Evolutionary conservation across 2,113 vertebrate species (phyloP), one percentile per base, ranked within the genome.

Genomic region (Bos indicus): DNA sequence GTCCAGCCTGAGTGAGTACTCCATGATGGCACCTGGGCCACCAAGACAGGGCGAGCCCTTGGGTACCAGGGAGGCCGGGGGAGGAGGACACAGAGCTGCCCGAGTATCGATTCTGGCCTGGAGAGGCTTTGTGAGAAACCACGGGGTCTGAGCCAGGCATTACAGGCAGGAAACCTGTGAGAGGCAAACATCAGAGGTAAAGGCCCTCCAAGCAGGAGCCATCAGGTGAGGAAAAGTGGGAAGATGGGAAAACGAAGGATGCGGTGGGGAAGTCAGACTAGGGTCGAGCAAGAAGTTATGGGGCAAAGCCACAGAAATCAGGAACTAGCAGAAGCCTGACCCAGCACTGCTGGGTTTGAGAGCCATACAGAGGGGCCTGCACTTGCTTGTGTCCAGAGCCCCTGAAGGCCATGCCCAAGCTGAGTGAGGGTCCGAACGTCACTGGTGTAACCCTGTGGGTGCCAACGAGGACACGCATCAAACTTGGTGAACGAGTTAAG

Each of bases 351-450:
- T 13, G 7, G 78, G 71, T 13, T 19, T 23, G 19, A 67, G 6
- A 23, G 25, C 33, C 51, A 80, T 15, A 6, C 17, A 13, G 2
- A 56, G 28, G 46, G 54, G 48, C 30, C 11, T 1, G 21, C 6
- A 12, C 59, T 21, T 43, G 33, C 64, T 48, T 5, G 3, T 8
- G 74, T 4, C 3, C 5, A 1, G 30, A 67, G 30, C 15, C 25
- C n/a, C 81, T 1, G 3, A 6, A 46, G 57, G n/a, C 71, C 4
- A 6, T 0, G 2, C 23, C 80, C 19, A 1, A 56, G 40, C 33
- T 5, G 62, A 2, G 6, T 6, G 10, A 2, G 21, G 6, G 28
- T 28, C 2, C 1, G 3, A 30, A 0, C 52, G 1, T 13, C 91
- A 33, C 25, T 12, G 13, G 54, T 40, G 78, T 21, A 4, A 25